Evolutionary conservation across 2,888 invertebrate species (phyloP), one percentile per base, ranked within the genome.

Genomic region (Halictus quadricinctus): DNA sequence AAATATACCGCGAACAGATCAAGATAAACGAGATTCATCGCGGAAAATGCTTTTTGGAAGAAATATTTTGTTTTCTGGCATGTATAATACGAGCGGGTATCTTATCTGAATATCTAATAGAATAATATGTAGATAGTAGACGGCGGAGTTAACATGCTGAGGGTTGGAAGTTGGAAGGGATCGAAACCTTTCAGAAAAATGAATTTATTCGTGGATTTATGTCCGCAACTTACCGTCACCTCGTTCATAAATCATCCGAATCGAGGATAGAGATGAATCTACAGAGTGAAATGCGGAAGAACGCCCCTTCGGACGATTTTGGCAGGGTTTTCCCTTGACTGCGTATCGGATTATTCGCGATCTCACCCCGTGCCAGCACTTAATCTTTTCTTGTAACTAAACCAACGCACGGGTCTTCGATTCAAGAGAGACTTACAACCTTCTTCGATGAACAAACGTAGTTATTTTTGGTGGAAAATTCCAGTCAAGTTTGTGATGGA

Each of bases 141-240:
- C 48, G 76, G 74, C 72, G 69, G 79, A 76, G 72, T 64, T 83
- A 82, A 82, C 86, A 64, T 76, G 75, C 58, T 78, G 58, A 84
- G 76, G 83, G 64, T 78, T 70, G 86, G 64, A 74, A 86, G 64
- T 79, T 66, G 86, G 64, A 74, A 86, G 87, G 88, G 89, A 91
- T 91, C 90, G 87, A 92, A 92, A 91, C 91, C 93, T 93, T 91
- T 93, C 92, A 93, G 88, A 91, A 90, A 92, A 93, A 93, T 93
- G 93, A 93, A 93, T 93, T 93, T 92, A 93, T 93, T 92, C 92
- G 88, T 81, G 89, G 85, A 90, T 92, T 93, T 92, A 93, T 92
- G 87, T 87, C 87, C 83, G 84, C 79, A 84, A 85, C 89, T 90
- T 92, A 90, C 92, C 90, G 90, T 92, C 89, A 90, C 83, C 87